These are phyloP conservation scores for Chlamydotis undulata DNA, from an alignment of 2,113 vertebrate genomes.

Conservation along the genomic window DNA sequence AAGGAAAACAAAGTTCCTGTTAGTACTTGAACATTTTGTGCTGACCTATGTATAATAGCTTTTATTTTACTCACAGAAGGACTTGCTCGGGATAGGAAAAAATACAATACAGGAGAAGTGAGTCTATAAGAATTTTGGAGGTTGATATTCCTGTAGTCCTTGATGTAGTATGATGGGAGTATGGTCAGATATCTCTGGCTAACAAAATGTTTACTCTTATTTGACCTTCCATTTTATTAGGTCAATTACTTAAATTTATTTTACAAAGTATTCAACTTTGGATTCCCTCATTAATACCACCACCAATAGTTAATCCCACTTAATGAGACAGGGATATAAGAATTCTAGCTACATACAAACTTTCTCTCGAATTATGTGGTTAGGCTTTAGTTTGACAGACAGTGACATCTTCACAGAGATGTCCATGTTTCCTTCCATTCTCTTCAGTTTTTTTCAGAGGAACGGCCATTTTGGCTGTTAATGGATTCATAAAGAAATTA, in stretches of 20 bases:
- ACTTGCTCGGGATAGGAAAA: background rate
- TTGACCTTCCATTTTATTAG: background rate
- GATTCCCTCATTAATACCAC: background rate
- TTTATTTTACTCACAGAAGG: background rate
- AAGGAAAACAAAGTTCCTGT: background rate
- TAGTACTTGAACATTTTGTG: background rate
- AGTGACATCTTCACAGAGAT: background rate
- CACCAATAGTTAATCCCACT: background rate
- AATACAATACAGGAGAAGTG: background rate
- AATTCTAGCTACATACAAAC: background rate
- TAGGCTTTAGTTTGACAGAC: background rate
- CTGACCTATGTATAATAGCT: background rate
- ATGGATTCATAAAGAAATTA: background rate
- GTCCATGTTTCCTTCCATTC: background rate
- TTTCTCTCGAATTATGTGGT: background rate
- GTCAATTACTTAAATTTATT: background rate
- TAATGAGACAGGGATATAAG: background rate
- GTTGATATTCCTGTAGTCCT: background rate
- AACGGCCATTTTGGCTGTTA: background rate
- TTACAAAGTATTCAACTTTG: background rate
- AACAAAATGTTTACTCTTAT: background rate
- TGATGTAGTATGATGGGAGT: background rate
- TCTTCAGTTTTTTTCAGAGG: background rate
- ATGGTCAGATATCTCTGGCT: background rate
- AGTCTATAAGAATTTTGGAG: background rate